These are phyloP conservation scores for Rhopalosiphum nymphaeae DNA, from an alignment of 2,888 invertebrate genomes.

Conservation along the genomic window DNA sequence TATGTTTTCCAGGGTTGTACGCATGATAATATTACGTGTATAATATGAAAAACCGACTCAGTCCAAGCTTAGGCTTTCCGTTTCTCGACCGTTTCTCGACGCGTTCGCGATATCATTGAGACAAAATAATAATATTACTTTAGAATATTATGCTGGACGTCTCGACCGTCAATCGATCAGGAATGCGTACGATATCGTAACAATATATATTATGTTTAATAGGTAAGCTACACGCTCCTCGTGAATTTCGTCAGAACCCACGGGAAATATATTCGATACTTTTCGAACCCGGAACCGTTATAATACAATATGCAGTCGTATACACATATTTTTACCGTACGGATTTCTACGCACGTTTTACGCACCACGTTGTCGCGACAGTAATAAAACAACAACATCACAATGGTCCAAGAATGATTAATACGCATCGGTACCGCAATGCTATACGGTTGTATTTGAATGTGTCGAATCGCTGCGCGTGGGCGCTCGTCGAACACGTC, in stretches of 20 bases:
- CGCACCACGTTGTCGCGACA: background rate
- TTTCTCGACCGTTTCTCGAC: fast-evolving
- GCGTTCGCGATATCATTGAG: background rate
- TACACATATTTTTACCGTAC: background rate
- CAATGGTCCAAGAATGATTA: background rate
- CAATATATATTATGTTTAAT: too few species aligned
- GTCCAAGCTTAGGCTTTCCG: background rate
- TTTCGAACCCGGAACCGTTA: background rate
- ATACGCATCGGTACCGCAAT: background rate
- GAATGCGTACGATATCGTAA: too few species aligned
- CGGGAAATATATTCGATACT: too few species aligned
- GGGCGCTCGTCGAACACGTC: conserved; percentile 31
- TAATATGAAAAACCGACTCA: background rate
- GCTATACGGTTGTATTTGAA: background rate
- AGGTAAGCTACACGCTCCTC: too few species aligned
- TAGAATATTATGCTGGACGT: background rate
- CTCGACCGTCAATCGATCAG: too few species aligned
- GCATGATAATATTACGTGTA: background rate
- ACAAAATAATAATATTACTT: background rate
- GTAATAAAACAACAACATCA: background rate
- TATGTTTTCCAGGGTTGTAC: background rate
- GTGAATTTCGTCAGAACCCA: too few species aligned
- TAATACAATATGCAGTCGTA: background rate
- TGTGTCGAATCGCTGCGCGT: background rate
- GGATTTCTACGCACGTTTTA: background rate